Base-by-base conservation (phyloP, 2,888 invertebrate genomes). In the Tipula confusa region DNA sequence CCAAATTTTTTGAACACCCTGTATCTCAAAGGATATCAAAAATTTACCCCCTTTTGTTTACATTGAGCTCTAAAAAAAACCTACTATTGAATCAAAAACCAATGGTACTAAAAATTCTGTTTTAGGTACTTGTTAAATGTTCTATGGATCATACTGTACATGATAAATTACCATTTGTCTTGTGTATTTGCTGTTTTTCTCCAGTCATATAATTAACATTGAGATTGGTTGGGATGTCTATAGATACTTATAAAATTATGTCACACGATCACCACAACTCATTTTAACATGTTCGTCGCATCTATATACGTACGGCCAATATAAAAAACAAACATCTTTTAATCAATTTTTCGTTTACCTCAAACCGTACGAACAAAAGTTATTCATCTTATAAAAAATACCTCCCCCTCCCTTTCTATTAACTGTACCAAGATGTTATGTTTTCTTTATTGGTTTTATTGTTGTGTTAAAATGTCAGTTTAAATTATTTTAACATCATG, bases 401-500 rank as follows among this genome's bases (percentile, higher is more conserved):
- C 11, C 1, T 24, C 13, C 64, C 64, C 64, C 33, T 33, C 33
- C 18, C 24, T 1, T 43, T 64, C n/a, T 43, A 3, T n/a, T 1
- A 11, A n/a, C n/a, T n/a, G n/a, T n/a, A 6, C 33, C 7, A 33
- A 33, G 33, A 33, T 33, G 33, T 33, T 33, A 15, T 64, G 7
- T 64, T 64, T 18, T 64, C 24, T 64, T 24, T 64, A 64, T 64
- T 64, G 64, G 64, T 64, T 64, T 64, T 64, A 64, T 64, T 64
- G 64, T 64, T 64, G 64, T 64, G 64, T 64, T 64, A 64, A 64
- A 64, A 64, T 64, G 64, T 64, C 64, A 64, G 64, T 64, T 64
- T 64, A 64, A 64, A 64, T 64, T 64, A 64, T 64, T 64, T 64
- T 18, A 64, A 64, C 64, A 64, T 64, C 64, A 64, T 64, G 64